A percentile compares a stretch with the other conserved stretches of the same genome.
Evolutionary conservation across 2,113 vertebrate genomes (phyloP).

Genomic region (Gopherus evgoodei): DNA sequence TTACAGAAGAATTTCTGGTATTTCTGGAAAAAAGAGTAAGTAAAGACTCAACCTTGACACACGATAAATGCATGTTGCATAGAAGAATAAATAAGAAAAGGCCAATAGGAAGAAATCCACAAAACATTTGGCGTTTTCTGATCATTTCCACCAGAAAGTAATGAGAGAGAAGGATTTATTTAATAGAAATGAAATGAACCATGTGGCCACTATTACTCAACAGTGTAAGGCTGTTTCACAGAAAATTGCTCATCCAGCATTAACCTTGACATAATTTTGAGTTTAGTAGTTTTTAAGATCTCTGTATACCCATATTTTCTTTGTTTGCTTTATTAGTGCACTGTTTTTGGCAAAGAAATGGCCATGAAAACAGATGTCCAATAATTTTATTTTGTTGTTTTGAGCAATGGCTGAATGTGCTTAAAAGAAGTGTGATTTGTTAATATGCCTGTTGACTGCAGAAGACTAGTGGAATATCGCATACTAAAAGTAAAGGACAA

Average conservation of each 20-base stretch:
- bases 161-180: neutral
- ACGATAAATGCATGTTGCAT: neutral
- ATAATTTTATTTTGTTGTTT: neutral
- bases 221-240: neutral
- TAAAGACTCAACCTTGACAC: conserved; percentile 58
- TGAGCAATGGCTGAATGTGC: neutral
- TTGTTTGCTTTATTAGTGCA: fast-evolving
- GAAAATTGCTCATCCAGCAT: fast-evolving
- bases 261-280: neutral
- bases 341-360: neutral
- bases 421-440: neutral
- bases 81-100: neutral
- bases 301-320: neutral
- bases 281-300: neutral
- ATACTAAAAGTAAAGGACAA: neutral
- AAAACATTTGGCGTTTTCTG: neutral
- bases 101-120: neutral
- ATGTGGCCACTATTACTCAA: neutral
- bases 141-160: conserved; percentile 19
- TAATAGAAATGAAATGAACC: neutral
- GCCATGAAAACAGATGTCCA: neutral
- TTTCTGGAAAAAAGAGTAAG: conserved; percentile 69
- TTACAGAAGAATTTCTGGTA: conserved; percentile 80
- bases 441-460: neutral
- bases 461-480: neutral